phyloP scores from a whole-genome alignment of 2,113 vertebrate species.

The Eurystomus gularis region DNA sequence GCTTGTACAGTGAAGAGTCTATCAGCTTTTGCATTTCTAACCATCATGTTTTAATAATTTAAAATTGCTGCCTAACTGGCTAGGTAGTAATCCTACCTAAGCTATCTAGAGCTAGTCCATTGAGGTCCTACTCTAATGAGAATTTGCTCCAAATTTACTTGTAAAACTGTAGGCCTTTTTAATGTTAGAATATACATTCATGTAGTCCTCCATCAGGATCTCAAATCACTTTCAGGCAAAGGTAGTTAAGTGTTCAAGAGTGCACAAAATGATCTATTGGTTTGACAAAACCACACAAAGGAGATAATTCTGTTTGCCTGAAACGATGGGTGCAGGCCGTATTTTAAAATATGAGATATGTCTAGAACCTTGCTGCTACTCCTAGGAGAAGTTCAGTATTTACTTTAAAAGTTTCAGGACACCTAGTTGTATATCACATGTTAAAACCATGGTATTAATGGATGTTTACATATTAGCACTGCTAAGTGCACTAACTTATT shows the following conservation, averaged over 20 bases:
- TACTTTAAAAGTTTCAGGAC: background rate
- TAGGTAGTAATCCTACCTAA: background rate
- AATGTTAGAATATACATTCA: background rate
- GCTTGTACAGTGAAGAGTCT: background rate
- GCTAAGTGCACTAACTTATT: background rate
- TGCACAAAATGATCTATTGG: background rate
- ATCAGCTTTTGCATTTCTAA: slow-evolving; percentile 2
- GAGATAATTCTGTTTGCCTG: background rate
- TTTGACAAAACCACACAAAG: background rate
- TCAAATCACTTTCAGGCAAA: background rate
- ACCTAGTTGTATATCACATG: background rate
- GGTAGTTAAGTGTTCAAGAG: background rate
- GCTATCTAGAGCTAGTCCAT: background rate
- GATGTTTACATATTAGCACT: background rate
- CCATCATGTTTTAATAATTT: background rate
- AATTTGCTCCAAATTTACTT: background rate
- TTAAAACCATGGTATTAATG: background rate
- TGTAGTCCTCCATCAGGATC: background rate
- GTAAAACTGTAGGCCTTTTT: background rate
- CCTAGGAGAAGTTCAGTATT: background rate
- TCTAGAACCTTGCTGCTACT: background rate
- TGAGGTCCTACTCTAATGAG: background rate
- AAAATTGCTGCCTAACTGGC: background rate
- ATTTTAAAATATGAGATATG: background rate
- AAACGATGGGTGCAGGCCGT: background rate